phyloP scores from a whole-genome alignment of 2,797 vertebrate genomes.

The Tympanoctomys barrerae region DNA sequence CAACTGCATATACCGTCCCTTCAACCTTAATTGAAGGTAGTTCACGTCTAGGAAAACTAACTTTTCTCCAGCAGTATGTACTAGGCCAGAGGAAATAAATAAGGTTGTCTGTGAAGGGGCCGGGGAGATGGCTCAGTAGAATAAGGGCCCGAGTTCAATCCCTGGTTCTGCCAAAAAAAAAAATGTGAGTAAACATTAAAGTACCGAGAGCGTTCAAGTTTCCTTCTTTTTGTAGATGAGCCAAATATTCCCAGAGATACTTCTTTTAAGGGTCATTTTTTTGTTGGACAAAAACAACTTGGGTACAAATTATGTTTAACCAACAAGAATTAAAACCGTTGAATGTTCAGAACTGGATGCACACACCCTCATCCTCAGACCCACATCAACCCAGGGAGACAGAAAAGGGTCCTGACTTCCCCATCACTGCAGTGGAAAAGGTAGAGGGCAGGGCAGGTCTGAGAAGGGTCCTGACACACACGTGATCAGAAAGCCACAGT shows the following conservation, averaged over 20 bases:
- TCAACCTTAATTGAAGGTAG: background rate
- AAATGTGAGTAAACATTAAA: constrained; percentile 14
- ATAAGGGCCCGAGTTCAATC: too few relatives aligned
- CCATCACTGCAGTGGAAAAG: background rate
- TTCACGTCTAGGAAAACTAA: constrained; percentile 31
- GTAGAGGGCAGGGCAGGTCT: background rate
- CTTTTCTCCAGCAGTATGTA: background rate
- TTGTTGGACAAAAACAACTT: constrained; percentile 26
- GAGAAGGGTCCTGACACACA: background rate
- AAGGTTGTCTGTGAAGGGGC: background rate
- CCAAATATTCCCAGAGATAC: background rate
- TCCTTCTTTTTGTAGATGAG: constrained; percentile 17
- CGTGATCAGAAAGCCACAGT: background rate
- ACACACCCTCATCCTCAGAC: background rate
- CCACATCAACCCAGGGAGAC: background rate
- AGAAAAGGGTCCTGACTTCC: background rate
- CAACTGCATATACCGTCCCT: background rate
- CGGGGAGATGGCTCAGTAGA: too few relatives aligned
- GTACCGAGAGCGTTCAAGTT: background rate
- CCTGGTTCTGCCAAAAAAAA: too few relatives aligned
- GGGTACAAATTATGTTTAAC: constrained; percentile 8
- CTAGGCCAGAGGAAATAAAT: background rate
- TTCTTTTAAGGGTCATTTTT: constrained; percentile 61
- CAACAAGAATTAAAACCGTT: constrained; percentile 21
- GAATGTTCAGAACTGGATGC: background rate